Percentiles rank a stretch among this genome's conserved stretches.
Evolutionary conservation across 1,140 invertebrate genomes (phyloP).

Genomic region (Drosophila ironensis): DNA sequence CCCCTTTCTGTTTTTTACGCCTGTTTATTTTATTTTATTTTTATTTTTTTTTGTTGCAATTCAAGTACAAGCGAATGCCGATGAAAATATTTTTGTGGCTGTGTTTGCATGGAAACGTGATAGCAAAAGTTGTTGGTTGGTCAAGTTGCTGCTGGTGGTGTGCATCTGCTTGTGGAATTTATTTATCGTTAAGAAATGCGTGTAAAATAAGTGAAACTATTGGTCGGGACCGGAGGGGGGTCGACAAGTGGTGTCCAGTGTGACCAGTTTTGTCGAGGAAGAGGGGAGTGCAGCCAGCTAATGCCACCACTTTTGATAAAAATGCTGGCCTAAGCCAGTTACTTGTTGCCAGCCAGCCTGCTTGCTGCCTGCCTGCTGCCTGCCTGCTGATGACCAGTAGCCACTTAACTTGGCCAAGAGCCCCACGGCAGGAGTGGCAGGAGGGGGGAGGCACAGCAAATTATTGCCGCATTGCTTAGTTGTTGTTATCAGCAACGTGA

Average conservation of each 20-base stretch:
- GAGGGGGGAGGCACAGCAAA: conserved; percentile 42
- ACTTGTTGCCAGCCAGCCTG: conserved; percentile 46
- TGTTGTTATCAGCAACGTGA: conserved; percentile 76
- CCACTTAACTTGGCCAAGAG: conserved; percentile 50
- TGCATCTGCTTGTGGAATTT: conserved; percentile 77
- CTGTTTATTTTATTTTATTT: too few relatives aligned
- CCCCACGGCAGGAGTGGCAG: not conserved
- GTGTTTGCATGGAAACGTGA: conserved; percentile 74
- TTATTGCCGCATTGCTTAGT: conserved; percentile 76
- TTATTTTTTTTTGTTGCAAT: too few relatives aligned
- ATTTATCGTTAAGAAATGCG: conserved; percentile 79
- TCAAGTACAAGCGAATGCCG: conserved; percentile 72
- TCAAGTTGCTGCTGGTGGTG: conserved; percentile 46
- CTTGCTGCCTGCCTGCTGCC: too few relatives aligned
- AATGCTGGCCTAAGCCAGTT: conserved; percentile 75
- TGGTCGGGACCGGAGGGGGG: conserved; percentile 43
- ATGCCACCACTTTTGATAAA: conserved; percentile 77
- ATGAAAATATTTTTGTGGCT: conserved; percentile 53
- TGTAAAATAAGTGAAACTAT: conserved; percentile 80
- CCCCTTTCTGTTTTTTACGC: too few relatives aligned
- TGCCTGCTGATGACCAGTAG: conserved; percentile 70
- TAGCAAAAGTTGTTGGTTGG: conserved; percentile 72
- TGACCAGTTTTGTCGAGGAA: conserved; percentile 63
- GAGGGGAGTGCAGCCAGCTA: conserved; percentile 32
- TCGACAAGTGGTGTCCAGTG: conserved; percentile 40